Evolutionary conservation across 1,140 invertebrate species (phyloP), one percentile per base, ranked within the genome.

Genomic region (Caerostris darwini): DNA sequence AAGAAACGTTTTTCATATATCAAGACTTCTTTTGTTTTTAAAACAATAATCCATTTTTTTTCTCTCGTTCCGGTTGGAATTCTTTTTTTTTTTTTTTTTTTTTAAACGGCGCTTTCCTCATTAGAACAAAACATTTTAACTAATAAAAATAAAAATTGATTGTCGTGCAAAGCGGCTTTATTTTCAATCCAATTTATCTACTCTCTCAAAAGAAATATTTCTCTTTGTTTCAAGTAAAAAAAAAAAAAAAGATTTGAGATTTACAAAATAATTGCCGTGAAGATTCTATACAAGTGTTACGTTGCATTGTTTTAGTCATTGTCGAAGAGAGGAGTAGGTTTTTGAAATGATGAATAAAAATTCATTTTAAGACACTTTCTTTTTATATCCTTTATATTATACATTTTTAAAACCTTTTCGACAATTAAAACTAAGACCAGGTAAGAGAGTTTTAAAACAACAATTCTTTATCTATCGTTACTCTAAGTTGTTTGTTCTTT

Each of bases 101-200:
- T 5, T 50, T 12, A 50, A 19, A 14, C 50, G 10, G 12, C 71
- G 6, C 6, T 5, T 77, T 77, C 8, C 2, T 53, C 4, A 77
- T 53, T 77, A 7, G 34, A n/a, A 69, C 67, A 69, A 69, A 69
- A 19, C 17, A 19, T 69, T 50, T 77, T 53, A 53, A 77, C n/a
- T 34, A 34, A 34, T 34, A 34, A 34, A 34, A 34, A 34, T 34
- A 34, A 67, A 71, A 50, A 77, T 77, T 77, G 71, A 77, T 77
- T 77, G 71, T 77, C 71, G 34, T 12, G 14, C 71, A 77, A 77
- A 77, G 71, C 34, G 6, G 71, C 71, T 77, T 77, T 77, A 50
- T 77, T 77, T 77, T 77, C 71, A 53, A 77, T 77, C 71, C 71
- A 77, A 77, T 77, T 77, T 77, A 77, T 77, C 34, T 12, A 34